A percentile compares a stretch with the other conserved stretches of the same genome.
phyloP scores from a whole-genome alignment of 2,113 vertebrate genomes.

The Lota lota region DNA sequence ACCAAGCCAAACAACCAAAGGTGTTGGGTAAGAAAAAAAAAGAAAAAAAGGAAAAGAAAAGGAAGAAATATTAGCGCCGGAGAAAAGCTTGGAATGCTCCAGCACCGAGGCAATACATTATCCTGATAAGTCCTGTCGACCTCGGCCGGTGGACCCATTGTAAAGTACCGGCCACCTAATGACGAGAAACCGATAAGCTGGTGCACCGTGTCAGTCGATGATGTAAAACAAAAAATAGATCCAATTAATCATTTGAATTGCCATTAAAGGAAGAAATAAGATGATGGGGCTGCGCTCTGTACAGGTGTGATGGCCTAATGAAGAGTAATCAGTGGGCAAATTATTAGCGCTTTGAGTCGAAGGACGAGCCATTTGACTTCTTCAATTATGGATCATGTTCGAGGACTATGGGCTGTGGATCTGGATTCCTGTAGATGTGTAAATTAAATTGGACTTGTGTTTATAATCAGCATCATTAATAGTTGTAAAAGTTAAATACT shows the following conservation, averaged over 20 bases:
- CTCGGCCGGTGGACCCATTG: conserved; percentile 47
- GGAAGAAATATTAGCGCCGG: conserved; percentile 59
- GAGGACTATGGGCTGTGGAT: conserved; percentile 7
- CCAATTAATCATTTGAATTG: conserved; percentile 67
- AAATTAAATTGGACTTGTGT: conserved; percentile 6
- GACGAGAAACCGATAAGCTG: conserved; percentile 70
- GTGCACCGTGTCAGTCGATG: conserved; percentile 52
- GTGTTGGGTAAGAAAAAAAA: conserved; percentile 39
- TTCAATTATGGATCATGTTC: conserved; percentile 27
- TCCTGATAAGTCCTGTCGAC: conserved; percentile 61
- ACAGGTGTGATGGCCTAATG: conserved; percentile 48
- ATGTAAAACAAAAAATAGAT: conserved; percentile 72
- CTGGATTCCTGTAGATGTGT: background rate
- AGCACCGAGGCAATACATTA: conserved; percentile 61
- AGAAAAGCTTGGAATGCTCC: conserved; percentile 34
- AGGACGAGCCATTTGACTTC: conserved; percentile 38
- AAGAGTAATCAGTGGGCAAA: conserved; percentile 60
- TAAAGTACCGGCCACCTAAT: conserved; percentile 58
- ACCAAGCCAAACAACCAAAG: too few species aligned
- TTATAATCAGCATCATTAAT: too few species aligned
- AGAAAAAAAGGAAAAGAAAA: conserved; percentile 57
- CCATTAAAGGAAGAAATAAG: conserved; percentile 54
- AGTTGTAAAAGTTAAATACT: too few species aligned
- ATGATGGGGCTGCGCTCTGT: conserved; percentile 42
- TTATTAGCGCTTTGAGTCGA: conserved; percentile 45